phyloP scores from a whole-genome alignment of 2,888 invertebrate species.

The Eupithecia abbreviata region DNA sequence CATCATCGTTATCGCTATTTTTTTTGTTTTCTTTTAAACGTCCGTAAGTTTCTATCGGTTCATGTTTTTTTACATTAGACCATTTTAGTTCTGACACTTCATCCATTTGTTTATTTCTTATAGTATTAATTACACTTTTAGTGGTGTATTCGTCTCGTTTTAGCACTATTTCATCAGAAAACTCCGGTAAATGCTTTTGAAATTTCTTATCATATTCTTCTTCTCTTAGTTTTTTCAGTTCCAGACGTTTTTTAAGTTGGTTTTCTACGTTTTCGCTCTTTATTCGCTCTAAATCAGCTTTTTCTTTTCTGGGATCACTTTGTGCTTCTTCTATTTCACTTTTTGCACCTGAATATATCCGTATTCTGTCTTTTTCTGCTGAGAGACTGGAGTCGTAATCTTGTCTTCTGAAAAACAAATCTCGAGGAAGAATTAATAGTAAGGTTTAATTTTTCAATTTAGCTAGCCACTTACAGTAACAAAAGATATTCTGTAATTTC shows the following conservation, averaged over 20 bases:
- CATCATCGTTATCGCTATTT: neutral
- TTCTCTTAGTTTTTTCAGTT: conserved; percentile 4
- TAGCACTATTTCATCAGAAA: neutral
- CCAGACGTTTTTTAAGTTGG: neutral
- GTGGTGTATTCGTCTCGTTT: neutral
- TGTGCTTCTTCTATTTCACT: neutral
- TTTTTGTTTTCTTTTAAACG: neutral
- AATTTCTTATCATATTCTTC: neutral
- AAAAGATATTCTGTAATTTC: neutral
- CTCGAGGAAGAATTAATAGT: conserved; percentile 35
- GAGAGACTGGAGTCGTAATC: neutral
- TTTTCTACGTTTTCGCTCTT: neutral
- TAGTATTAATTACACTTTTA: neutral
- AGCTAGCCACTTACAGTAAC: neutral
- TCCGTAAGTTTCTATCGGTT: neutral
- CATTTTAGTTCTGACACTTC: neutral
- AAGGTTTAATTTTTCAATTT: neutral
- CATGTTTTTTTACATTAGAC: neutral
- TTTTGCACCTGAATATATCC: neutral
- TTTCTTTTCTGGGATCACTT: neutral
- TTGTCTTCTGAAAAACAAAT: conserved; percentile 20
- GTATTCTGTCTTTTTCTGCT: neutral
- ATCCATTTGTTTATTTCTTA: too few relatives aligned
- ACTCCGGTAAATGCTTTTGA: neutral
- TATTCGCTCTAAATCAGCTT: neutral